These are phyloP conservation scores for Phaenicophaeus curvirostris DNA, from an alignment of 2,797 vertebrate species.

Conservation along the genomic window DNA sequence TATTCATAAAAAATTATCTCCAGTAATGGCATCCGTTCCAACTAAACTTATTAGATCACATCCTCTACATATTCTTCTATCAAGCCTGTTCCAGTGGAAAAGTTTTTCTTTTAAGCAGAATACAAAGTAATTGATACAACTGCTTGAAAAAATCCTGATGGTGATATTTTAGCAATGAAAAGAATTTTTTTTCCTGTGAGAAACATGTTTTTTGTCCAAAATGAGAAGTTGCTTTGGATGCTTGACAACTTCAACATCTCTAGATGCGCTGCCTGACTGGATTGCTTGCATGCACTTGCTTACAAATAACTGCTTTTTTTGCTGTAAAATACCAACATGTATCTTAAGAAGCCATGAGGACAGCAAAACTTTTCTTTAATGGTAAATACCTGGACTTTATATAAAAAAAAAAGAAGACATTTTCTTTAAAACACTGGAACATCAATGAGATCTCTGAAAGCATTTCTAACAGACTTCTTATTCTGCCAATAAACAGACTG, in stretches of 20 bases:
- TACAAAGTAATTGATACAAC: background rate
- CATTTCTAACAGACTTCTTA: background rate
- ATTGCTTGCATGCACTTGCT: constrained; percentile 22
- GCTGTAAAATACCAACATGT: background rate
- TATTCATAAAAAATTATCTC: background rate
- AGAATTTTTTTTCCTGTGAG: background rate
- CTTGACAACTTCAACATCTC: constrained; percentile 48
- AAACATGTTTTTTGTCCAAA: constrained; percentile 18
- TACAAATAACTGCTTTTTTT: background rate
- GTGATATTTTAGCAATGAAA: constrained; percentile 12
- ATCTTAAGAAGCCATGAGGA: background rate
- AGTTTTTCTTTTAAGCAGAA: background rate
- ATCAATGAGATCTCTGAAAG: background rate
- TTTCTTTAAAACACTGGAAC: background rate
- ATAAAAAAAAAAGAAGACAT: background rate
- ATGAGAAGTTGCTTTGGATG: background rate
- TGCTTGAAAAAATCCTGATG: constrained; percentile 21
- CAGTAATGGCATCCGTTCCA: background rate
- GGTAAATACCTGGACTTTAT: background rate
- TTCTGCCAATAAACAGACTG: constrained; percentile 24
- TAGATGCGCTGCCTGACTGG: constrained; percentile 18
- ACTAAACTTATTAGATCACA: background rate
- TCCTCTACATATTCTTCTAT: background rate
- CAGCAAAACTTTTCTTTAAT: background rate
- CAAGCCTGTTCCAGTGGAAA: background rate